Percentiles rank a stretch among this genome's conserved stretches.
Evolutionary conservation across 2,888 invertebrate genomes (phyloP).

Genomic region (Torymus tubicola): DNA sequence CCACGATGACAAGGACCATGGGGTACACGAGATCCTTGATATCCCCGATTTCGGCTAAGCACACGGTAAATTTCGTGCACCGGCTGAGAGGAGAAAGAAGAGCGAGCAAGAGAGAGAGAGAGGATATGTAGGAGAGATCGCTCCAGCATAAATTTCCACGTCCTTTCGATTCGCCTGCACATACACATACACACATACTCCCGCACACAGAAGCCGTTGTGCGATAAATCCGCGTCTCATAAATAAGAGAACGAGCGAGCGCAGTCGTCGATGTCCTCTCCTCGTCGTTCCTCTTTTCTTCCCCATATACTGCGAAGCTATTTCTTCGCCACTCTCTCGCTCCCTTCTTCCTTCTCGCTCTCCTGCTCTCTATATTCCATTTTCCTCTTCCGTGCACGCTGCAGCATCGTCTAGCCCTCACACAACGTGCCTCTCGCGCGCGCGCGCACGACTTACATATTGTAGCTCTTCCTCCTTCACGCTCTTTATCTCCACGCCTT

Average conservation of each 20-base stretch:
- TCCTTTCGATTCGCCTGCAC: conserved; percentile 60
- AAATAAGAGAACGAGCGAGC: conserved; percentile 65
- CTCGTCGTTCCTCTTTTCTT: neutral
- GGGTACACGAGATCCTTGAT: conserved; percentile 10
- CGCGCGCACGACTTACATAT: conserved; percentile 3
- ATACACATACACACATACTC: neutral
- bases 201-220: neutral
- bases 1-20: neutral
- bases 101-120: conserved; percentile 8
- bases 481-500: neutral
- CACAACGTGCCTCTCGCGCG: neutral
- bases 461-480: neutral
- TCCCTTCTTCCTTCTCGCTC: neutral
- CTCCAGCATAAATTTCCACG: conserved; percentile 64
- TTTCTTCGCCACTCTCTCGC: no score
- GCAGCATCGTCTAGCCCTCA: neutral
- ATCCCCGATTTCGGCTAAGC: conserved; percentile 17
- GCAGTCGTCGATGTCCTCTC: conserved; percentile 25
- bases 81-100: neutral
- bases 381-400: neutral
- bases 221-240: conserved; percentile 67
- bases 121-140: conserved; percentile 52
- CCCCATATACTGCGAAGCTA: neutral
- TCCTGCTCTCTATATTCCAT: neutral
- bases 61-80: conserved; percentile 15